Percentiles rank a stretch among this genome's conserved stretches.
These are phyloP conservation scores for Neogobius melanostomus DNA, from an alignment of 2,113 vertebrate genomes.

Conservation along the genomic window DNA sequence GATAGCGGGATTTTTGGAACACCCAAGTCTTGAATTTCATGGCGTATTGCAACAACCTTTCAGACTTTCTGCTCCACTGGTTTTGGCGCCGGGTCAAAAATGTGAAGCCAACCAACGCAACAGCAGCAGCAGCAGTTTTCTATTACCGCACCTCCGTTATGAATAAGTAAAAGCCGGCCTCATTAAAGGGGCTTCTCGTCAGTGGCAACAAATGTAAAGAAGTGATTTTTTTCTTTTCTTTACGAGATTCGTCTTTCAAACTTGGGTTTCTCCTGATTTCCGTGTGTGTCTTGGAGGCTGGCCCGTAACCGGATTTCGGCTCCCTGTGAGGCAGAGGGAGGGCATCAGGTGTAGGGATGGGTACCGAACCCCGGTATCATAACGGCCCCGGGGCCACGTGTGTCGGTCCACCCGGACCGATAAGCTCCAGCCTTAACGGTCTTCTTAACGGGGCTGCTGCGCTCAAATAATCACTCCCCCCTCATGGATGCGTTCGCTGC, in stretches of 20 bases:
- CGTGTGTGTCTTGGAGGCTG: slow-evolving; percentile 55
- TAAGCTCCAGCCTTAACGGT: no score
- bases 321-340: slow-evolving; percentile 40
- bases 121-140: slow-evolving; percentile 60
- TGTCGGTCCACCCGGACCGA: no score
- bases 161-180: slow-evolving; percentile 55
- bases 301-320: slow-evolving; percentile 41
- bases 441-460: no score
- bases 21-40: slow-evolving; percentile 58
- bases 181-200: slow-evolving; percentile 60
- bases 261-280: slow-evolving; percentile 51
- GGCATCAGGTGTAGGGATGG: slow-evolving; percentile 58
- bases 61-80: slow-evolving; percentile 40
- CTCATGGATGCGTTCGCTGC: no score
- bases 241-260: slow-evolving; percentile 59
- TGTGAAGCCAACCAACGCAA: slow-evolving; percentile 49
- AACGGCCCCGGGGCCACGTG: no score
- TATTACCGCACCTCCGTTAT: slow-evolving; percentile 59
- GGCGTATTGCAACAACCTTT: slow-evolving; percentile 56
- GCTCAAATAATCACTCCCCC: no score
- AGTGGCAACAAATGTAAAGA: slow-evolving; percentile 60
- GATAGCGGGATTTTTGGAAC: slow-evolving; percentile 33
- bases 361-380: no score
- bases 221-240: slow-evolving; percentile 39
- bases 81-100: slow-evolving; percentile 66